phyloP scores from a whole-genome alignment of 1,140 invertebrate species.

The Portunus trituberculatus region DNA sequence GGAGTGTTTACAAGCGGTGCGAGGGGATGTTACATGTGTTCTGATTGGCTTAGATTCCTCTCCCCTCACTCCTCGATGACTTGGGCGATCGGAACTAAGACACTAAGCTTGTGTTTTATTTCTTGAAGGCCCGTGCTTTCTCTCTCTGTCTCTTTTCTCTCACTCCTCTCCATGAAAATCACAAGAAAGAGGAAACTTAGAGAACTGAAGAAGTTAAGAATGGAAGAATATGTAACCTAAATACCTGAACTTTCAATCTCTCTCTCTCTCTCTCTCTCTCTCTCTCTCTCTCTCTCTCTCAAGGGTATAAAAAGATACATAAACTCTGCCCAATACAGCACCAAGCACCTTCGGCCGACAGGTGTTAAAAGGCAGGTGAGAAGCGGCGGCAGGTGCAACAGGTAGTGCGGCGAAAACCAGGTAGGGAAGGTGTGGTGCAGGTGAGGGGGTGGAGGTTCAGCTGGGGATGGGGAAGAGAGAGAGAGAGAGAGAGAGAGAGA shows the following conservation, averaged over 20 bases:
- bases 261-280: constrained; percentile 20
- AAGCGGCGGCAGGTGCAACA: not conserved
- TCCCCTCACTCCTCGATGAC: not conserved
- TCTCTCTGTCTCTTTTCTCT: not conserved
- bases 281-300: constrained; percentile 20
- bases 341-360: not conserved
- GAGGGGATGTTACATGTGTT: not conserved
- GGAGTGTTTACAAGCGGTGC: not conserved
- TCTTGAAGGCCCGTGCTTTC: not conserved
- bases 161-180: not conserved
- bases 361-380: not conserved
- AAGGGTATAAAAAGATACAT: no score
- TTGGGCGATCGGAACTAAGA: not conserved
- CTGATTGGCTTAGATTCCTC: not conserved
- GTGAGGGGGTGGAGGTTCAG: no score
- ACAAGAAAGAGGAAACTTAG: no score
- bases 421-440: not conserved
- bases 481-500: no score
- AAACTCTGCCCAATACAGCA: not conserved
- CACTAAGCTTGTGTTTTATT: not conserved
- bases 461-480: no score
- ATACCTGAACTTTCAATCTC: not conserved
- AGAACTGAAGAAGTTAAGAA: no score
- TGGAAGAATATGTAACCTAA: no score
- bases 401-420: not conserved